phyloP scores from a whole-genome alignment of 2,888 invertebrate species.

The Polylopha cassiicola region DNA sequence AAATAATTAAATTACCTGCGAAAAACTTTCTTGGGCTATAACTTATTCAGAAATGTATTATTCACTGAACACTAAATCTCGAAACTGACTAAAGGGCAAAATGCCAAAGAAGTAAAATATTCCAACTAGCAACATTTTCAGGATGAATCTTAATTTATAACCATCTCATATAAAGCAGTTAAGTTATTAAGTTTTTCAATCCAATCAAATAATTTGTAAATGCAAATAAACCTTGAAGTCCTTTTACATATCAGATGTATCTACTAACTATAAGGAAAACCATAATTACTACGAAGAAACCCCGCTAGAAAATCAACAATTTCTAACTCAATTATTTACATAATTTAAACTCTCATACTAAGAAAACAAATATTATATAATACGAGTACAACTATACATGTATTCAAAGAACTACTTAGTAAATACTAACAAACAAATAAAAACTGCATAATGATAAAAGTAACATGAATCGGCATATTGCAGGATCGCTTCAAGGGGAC shows the following conservation, averaged over 20 bases:
- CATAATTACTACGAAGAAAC: too few species aligned
- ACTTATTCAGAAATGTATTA: slow-evolving; percentile 1
- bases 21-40: not conserved
- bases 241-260: too few species aligned
- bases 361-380: too few species aligned
- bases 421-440: slow-evolving; percentile 28
- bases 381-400: too few species aligned
- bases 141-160: slow-evolving; percentile 23
- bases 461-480: slow-evolving; percentile 28
- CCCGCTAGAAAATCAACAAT: too few species aligned
- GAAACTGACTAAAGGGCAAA: slow-evolving; percentile 27
- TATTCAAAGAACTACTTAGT: too few species aligned
- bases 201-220: slow-evolving; percentile 9
- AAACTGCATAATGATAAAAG: slow-evolving; percentile 20
- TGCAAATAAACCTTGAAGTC: too few species aligned
- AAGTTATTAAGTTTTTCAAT: not conserved
- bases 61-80: slow-evolving; percentile 7
- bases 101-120: slow-evolving; percentile 34
- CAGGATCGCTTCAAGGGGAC: slow-evolving; percentile 75
- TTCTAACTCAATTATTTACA: too few species aligned
- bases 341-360: too few species aligned
- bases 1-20: not conserved
- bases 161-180: slow-evolving; percentile 3
- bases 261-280: too few species aligned
- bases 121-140: slow-evolving; percentile 23